Conservation (phyloP, 2,113 vertebrate genomes). For the Arenaria interpres region DNA sequence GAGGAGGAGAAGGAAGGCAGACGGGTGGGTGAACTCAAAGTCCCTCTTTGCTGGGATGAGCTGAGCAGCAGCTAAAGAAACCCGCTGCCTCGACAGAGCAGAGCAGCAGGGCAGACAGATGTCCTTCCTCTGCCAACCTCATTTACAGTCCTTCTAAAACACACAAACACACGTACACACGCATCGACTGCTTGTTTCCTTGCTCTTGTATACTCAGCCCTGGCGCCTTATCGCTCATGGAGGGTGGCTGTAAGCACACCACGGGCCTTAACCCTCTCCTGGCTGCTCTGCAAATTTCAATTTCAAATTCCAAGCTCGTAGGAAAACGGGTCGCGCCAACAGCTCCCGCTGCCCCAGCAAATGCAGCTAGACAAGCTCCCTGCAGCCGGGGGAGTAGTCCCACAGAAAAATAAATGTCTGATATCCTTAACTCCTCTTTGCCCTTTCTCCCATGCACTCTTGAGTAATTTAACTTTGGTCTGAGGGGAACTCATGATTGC, state of each 20-base stretch:
- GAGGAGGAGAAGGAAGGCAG: not conserved
- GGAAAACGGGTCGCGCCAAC: accelerated
- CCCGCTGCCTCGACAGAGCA: not conserved
- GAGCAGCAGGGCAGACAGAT: not conserved
- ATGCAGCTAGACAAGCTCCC: not conserved
- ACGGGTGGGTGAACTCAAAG: accelerated
- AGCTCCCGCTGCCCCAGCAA: not conserved
- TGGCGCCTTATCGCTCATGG: not conserved
- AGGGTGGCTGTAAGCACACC: not conserved
- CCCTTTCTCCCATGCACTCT: not conserved
- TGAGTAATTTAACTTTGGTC: not conserved
- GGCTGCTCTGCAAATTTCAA: not conserved
- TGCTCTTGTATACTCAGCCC: not conserved
- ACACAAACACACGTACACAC: not conserved
- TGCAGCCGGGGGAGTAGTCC: not conserved
- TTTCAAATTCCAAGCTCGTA: not conserved
- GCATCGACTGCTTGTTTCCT: not conserved
- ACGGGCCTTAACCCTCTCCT: constrained; percentile 1
- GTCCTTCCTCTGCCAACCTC: not conserved
- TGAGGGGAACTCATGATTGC: not conserved
- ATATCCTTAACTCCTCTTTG: not conserved
- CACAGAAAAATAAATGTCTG: not conserved
- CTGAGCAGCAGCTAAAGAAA: not conserved
- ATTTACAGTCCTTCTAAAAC: not conserved
- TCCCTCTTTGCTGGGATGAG: not conserved